Evolutionary conservation across 1,140 invertebrate species (phyloP), one percentile per base, ranked within the genome.

Genomic region (Drosophila paulistorum): DNA sequence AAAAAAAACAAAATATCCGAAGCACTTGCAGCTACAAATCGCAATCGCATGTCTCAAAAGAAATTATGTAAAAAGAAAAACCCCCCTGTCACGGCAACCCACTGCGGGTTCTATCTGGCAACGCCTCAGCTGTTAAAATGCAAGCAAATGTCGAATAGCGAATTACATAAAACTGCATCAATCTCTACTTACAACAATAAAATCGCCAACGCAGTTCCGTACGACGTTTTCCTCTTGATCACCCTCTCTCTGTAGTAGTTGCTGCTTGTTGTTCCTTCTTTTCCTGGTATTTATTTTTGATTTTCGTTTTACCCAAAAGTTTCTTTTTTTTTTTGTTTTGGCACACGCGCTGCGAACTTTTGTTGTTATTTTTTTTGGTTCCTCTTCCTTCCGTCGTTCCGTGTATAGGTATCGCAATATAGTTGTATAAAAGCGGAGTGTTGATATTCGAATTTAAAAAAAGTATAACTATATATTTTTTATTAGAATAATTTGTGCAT

Each of bases 141-240:
- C 48, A 51, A 45, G 58, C 60, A 51, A 73, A 79, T n/a, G 68
- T 68, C 33, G 68, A 42, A 74, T 74, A 41, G 54, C 26, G 69
- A 86, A 89, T 87, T 87, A 87, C 68, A 87, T 87, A 87, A 87
- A 87, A 66, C 64, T 71, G 66, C 67, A 54, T 45, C 68, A 86
- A 83, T 86, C 74, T 59, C 71, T 59, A 59, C 57, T 59, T 59
- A 59, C 57, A 59, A 87, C 80, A 87, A 80, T 60, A 55, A 58
- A 26, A 83, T 77, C 57, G 58, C 58, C 71, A 63, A 66, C 58
- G 48, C 17, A 30, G 63, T 39, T 14, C 14, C 48, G 63, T 35
- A 65, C 65, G 45, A 39, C 35, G 30, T 20, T 62, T 66, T 77
- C 62, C 62, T 71, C 71, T 77, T 71, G 71, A 63, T 62, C 20